These are phyloP conservation scores for Nymphalis io DNA, from an alignment of 1,140 invertebrate genomes.

Conservation along the genomic window DNA sequence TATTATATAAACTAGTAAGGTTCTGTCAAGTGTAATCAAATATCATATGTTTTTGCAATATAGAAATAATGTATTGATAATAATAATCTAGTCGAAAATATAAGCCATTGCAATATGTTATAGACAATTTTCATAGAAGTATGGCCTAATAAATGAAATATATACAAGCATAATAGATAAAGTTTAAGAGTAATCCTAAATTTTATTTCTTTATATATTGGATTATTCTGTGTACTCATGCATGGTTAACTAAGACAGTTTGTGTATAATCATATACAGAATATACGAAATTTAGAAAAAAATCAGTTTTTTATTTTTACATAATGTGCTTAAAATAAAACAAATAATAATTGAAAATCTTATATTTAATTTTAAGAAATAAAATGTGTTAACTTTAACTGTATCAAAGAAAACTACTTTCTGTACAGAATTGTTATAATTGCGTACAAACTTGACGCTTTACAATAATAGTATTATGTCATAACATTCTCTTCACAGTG, in stretches of 20 bases:
- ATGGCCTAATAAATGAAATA: conserved; percentile 48
- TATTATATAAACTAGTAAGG: not conserved
- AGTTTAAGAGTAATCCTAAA: conserved; percentile 30
- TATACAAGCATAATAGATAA: conserved; percentile 45
- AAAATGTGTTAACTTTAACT: conserved; percentile 55
- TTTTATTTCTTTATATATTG: conserved; percentile 49
- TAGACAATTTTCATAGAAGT: conserved; percentile 48
- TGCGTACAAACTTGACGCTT: conserved; percentile 35
- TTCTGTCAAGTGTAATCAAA: conserved; percentile 11
- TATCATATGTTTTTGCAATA: conserved; percentile 50
- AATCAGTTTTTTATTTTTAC: conserved; percentile 8
- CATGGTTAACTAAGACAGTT: conserved; percentile 62
- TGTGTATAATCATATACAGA: conserved; percentile 53
- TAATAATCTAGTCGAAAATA: conserved; percentile 76
- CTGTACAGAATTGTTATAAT: conserved; percentile 45
- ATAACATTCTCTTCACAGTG: conserved; percentile 7
- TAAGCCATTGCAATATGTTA: conserved; percentile 77
- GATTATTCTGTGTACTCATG: conserved; percentile 53
- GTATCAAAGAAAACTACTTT: conserved; percentile 51
- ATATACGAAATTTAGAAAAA: conserved; percentile 34
- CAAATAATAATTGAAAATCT: conserved; percentile 41
- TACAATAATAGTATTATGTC: conserved; percentile 36
- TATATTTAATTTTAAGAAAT: conserved; percentile 61
- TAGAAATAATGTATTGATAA: conserved; percentile 70
- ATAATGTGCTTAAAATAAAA: conserved; percentile 25